phyloP scores from a whole-genome alignment of 1,140 invertebrate species.

The honey bee (Apis mellifera) region DNA sequence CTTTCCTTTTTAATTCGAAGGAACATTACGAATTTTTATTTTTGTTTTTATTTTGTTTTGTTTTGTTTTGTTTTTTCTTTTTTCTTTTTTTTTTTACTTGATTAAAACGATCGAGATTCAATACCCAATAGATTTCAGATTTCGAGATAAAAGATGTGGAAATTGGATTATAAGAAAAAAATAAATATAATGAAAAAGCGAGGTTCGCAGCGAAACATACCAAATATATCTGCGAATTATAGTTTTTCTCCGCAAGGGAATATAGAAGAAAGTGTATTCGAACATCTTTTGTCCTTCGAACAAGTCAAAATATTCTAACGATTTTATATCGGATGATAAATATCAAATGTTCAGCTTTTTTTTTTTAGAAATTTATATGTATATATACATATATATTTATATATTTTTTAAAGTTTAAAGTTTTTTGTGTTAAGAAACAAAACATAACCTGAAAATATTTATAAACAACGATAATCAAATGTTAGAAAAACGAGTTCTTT shows the following conservation, averaged over 20 bases:
- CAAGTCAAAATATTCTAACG: not conserved
- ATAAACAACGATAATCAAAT: conserved; percentile 15
- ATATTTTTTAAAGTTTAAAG: not conserved
- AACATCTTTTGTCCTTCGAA: not conserved
- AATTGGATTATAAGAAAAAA: not conserved
- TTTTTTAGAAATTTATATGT: not conserved
- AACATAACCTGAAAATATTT: not conserved
- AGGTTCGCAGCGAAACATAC: conserved; percentile 9
- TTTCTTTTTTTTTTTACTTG: not conserved
- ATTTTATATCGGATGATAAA: not conserved
- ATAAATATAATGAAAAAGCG: no score
- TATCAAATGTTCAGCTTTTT: not conserved
- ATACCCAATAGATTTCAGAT: not conserved
- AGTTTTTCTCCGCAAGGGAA: not conserved
- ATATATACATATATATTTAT: not conserved
- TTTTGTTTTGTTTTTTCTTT: not conserved
- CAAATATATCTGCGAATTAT: not conserved
- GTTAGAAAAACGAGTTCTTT: not conserved
- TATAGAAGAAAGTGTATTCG: not conserved
- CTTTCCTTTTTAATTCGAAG: not conserved
- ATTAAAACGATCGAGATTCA: not conserved
- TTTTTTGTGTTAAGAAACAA: no score
- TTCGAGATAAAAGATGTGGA: not conserved
- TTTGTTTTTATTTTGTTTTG: no score
- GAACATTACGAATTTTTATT: not conserved